Percentiles rank a stretch among this genome's conserved stretches.
Evolutionary conservation across 2,888 invertebrate species (phyloP).

Genomic region (Monoplex corrugatus): DNA sequence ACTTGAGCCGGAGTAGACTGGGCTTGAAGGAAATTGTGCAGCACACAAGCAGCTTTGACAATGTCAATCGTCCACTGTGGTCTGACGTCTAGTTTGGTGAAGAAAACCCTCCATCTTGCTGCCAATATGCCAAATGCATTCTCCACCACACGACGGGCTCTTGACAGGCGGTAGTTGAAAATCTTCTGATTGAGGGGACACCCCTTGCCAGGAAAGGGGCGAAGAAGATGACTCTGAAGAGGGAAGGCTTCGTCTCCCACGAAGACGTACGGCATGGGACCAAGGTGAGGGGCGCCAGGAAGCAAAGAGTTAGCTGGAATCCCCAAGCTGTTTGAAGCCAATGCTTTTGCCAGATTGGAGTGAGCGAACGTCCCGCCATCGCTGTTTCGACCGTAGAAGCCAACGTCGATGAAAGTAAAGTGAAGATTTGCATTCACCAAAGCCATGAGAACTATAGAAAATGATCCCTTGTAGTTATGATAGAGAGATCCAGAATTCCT

Average conservation of each 20-base stretch:
- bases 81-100: no score
- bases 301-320: slow-evolving; percentile 28
- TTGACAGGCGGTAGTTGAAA: slow-evolving; percentile 54
- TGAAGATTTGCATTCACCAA: slow-evolving; percentile 80
- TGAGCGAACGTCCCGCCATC: slow-evolving; percentile 74
- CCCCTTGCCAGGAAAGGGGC: slow-evolving; percentile 6
- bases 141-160: no score
- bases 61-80: no score
- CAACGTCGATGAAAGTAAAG: slow-evolving; percentile 76
- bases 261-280: slow-evolving; percentile 60
- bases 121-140: no score
- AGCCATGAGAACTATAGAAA: slow-evolving; percentile 67
- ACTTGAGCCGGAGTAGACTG: no score
- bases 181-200: slow-evolving; percentile 28
- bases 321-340: slow-evolving; percentile 26
- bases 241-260: slow-evolving; percentile 70
- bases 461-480: slow-evolving; percentile 56
- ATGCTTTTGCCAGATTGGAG: slow-evolving; percentile 39
- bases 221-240: slow-evolving; percentile 60
- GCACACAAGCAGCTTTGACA: no score
- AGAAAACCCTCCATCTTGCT: no score
- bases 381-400: slow-evolving; percentile 74
- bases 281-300: slow-evolving; percentile 54
- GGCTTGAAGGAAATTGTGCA: no score
- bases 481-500: slow-evolving; percentile 51